Evolutionary conservation across 2,113 vertebrate species (phyloP).

Genomic region (Terrapene triunguis): DNA sequence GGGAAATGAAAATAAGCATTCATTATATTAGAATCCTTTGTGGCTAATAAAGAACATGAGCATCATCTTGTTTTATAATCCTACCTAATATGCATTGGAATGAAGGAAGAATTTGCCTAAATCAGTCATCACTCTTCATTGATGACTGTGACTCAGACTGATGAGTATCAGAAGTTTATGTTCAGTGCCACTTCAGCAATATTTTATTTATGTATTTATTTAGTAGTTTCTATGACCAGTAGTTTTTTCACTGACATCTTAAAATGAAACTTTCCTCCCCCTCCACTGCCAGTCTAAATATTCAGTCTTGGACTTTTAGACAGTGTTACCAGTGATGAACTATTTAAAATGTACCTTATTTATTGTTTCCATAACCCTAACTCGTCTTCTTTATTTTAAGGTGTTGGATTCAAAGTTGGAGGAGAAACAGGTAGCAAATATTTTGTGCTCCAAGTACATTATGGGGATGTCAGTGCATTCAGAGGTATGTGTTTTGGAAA

Average conservation of each 20-base stretch:
- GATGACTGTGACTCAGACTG: not conserved
- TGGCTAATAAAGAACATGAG: not conserved
- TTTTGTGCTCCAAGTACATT: slow-evolving; percentile 97
- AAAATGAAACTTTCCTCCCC: not conserved
- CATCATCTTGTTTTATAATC: not conserved
- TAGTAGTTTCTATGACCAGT: not conserved
- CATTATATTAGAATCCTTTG: not conserved
- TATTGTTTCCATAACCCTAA: slow-evolving; percentile 38
- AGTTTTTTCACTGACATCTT: not conserved
- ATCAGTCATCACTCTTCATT: not conserved
- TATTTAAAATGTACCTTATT: not conserved
- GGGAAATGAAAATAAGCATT: not conserved
- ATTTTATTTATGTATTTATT: not conserved
- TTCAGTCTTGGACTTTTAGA: not conserved
- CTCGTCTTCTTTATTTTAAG: slow-evolving; percentile 73
- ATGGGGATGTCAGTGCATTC: slow-evolving; percentile 91
- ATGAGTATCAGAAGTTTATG: not conserved
- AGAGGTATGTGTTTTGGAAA: slow-evolving; percentile 83
- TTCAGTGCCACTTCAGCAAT: not conserved
- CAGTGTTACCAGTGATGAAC: not conserved
- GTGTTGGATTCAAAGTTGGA: slow-evolving; percentile 97
- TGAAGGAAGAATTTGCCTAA: not conserved
- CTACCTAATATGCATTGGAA: not conserved
- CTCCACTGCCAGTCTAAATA: not conserved
- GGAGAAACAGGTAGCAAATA: slow-evolving; percentile 87